phyloP scores from a whole-genome alignment of 2,113 vertebrate species.

The Jacana jacana region DNA sequence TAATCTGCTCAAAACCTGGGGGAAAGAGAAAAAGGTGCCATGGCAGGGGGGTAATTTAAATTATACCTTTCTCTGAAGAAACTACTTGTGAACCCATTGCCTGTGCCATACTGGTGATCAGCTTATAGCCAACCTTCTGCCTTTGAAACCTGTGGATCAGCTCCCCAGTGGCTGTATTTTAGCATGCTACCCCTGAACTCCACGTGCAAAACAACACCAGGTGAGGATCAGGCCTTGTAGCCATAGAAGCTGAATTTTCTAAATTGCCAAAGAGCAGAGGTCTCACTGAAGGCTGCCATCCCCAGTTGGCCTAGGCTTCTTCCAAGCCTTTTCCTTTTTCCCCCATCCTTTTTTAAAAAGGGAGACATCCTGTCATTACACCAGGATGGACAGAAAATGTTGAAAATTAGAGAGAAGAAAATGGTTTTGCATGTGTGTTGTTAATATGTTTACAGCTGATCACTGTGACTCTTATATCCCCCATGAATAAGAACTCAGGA shows the following conservation, averaged over 20 bases:
- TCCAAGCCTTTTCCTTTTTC: background rate
- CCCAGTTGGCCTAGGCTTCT: background rate
- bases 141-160: background rate
- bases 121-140: background rate
- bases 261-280: background rate
- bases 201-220: background rate
- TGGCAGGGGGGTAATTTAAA: background rate
- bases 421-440: background rate
- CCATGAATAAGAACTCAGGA: background rate
- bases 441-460: background rate
- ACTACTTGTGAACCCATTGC: background rate
- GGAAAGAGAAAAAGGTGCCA: background rate
- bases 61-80: background rate
- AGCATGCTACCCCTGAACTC: background rate
- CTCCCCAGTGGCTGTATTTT: background rate
- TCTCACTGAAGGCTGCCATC: background rate
- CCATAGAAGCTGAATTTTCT: background rate
- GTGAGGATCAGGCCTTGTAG: background rate
- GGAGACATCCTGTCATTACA: background rate
- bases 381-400: background rate
- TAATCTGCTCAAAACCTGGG: background rate
- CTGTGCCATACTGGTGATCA: background rate
- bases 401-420: background rate
- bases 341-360: background rate
- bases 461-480: background rate